A percentile compares a stretch with the other conserved stretches of the same genome.
Evolutionary conservation across 2,113 vertebrate species (phyloP).

Genomic region (Melospiza melodia): DNA sequence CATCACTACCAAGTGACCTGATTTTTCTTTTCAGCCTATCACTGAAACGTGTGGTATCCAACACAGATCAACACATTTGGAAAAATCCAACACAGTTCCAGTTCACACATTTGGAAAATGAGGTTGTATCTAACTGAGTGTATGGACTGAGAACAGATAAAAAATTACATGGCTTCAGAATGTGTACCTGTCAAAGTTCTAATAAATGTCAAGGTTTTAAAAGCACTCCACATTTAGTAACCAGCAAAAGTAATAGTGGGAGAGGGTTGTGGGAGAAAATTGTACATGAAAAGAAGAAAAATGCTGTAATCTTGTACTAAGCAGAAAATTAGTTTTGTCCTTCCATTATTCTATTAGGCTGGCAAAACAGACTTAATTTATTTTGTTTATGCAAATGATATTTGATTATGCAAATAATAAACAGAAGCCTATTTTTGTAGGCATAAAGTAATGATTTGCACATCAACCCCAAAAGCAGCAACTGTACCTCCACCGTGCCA

Average conservation of each 20-base stretch:
- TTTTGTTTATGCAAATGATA: not conserved
- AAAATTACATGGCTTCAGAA: not conserved
- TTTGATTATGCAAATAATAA: slow-evolving; percentile 45
- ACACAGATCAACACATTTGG: not conserved
- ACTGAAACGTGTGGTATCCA: not conserved
- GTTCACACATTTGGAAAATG: not conserved
- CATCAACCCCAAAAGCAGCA: not conserved
- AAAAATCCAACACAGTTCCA: not conserved
- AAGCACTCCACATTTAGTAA: not conserved
- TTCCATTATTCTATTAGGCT: not conserved
- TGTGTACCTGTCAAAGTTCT: not conserved
- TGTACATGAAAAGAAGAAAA: not conserved
- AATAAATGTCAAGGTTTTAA: not conserved
- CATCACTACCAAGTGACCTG: not conserved
- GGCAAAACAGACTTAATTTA: slow-evolving; percentile 3
- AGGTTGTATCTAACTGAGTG: not conserved
- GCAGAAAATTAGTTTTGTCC: slow-evolving; percentile 29
- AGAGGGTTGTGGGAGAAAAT: not conserved
- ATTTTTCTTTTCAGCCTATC: not conserved
- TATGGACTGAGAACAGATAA: not conserved
- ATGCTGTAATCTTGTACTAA: not conserved
- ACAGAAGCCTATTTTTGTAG: slow-evolving; percentile 11
- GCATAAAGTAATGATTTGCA: not conserved
- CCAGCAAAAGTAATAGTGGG: not conserved
- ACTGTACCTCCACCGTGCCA: not conserved